Evolutionary conservation across 2,888 invertebrate species (phyloP), one percentile per base, ranked within the genome.

Genomic region (Cepaea hortensis): DNA sequence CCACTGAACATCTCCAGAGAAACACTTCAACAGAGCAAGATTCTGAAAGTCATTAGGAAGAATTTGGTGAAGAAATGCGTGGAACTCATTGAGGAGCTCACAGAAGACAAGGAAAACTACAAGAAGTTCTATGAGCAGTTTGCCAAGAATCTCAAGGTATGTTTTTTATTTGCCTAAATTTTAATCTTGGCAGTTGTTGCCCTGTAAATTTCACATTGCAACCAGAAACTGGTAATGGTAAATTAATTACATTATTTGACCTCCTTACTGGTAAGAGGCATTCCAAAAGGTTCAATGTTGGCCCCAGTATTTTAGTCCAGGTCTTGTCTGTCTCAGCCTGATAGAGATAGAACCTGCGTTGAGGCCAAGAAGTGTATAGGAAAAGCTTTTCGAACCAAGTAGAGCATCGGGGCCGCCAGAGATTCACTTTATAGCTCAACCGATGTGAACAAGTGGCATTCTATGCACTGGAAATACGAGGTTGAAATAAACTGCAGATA

Each of bases 81-180:
- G 93, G 99, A 99, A 94, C 96, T 99, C 86, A 98, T 99, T 92
- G 98, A 99, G 89, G 99, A 99, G 94, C 95, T 99, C 62, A 96
- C 97, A 1, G 99, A 99, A 94, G 98, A 99, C 95, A 98, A 98
- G 93, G 99, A 99, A 91, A 97, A 97, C 94, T 99, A 97, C 96
- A 99, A 99, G 96, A 99, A 99, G 95, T 99, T 97, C 96, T 99
- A 99, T 92, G 98, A 99, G 94, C 98, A 99, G 94, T 99, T 99
- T 95, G 97, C 97, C 94, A 99, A 99, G 96, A 99, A 99, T 94
- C 94, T 99, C 91, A 99, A 99, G 93, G 95, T 95, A 90, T 75
- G 35, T 75, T 18, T 9, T 77, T 20, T 9, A 9, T 76, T 20
- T 50, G 18, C 50, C 50, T 20, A 65, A 15, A 9, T 18, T 65